phyloP scores from a whole-genome alignment of 2,888 invertebrate species.

The Lysandra bellargus region DNA sequence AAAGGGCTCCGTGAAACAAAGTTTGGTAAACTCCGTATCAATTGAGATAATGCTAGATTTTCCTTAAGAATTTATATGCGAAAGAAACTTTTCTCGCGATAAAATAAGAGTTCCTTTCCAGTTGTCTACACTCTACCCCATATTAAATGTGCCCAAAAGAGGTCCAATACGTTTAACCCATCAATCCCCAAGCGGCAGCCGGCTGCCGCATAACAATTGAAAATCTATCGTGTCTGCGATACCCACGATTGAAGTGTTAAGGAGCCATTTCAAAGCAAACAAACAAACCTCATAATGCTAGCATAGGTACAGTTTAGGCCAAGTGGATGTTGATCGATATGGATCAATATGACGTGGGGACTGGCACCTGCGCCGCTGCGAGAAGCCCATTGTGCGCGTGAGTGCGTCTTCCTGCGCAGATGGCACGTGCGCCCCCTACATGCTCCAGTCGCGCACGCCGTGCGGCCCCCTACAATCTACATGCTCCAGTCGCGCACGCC shows the following conservation, averaged over 20 bases:
- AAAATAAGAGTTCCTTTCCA: background rate
- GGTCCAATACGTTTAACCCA: background rate
- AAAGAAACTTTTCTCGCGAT: background rate
- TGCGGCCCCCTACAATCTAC: slow-evolving; percentile 44
- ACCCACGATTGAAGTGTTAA: too few relatives aligned
- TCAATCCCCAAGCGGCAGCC: too few relatives aligned
- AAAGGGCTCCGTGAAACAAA: too few relatives aligned
- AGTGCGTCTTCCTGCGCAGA: slow-evolving; percentile 74
- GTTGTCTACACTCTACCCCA: background rate
- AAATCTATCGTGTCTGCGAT: too few relatives aligned
- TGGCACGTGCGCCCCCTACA: slow-evolving; percentile 66
- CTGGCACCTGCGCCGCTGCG: slow-evolving; percentile 42
- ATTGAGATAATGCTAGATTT: too few relatives aligned
- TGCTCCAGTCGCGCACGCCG: slow-evolving; percentile 40
- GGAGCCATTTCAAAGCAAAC: background rate
- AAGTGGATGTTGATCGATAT: background rate
- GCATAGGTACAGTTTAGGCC: background rate
- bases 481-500: slow-evolving; percentile 38
- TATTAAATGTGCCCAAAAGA: background rate
- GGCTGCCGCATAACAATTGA: too few relatives aligned
- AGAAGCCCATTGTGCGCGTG: slow-evolving; percentile 74
- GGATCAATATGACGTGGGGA: slow-evolving; percentile 6
- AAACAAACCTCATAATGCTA: background rate
- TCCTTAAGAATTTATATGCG: background rate
- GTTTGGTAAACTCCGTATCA: too few relatives aligned